Evolutionary conservation across 53 echinoderm and acorn worm genomes (phyloP), one percentile per base, ranked within the genome.

Genomic region (Hippasteria phrygiana): DNA sequence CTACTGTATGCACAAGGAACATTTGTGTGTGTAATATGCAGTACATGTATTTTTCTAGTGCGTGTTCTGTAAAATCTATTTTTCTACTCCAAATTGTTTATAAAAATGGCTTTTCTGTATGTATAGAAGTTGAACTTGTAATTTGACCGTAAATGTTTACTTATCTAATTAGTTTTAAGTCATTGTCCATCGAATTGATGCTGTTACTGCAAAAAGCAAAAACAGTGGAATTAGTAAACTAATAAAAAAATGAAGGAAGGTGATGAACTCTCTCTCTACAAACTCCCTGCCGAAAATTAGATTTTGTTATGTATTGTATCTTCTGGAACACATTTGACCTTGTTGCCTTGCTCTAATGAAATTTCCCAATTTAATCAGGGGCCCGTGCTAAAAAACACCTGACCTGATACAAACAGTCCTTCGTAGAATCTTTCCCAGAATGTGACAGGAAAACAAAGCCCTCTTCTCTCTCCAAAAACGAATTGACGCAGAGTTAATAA

Each of bases 321-420:
- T 3, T 24, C 40, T 24, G 54, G 34, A 34, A 28, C 10, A 20
- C 48, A 14, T 50, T 48, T 33, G 76, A 51, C 76, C 76, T 75
- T 32, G 13, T 48, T 76, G 32, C 76, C 50, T 50, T 27, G 10
- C 28, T 2, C 38, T 78, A 78, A 78, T 78, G 36, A 59, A 9
- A 27, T 62, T 78, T 78, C 12, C 38, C 40, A 78, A 78, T 78
- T 55, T 59, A 59, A 78, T 78, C 28, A 59, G n/a, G n/a, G 59
- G 29, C 45, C 42, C 42, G 16, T 43, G 74, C 45, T 76, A 0
- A 32, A 50, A 59, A 59, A 24, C 59, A 18, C 33, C 36, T 28
- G 47, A 26, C 50, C 50, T 51, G n/a, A n/a, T 43, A 74, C 74
- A 74, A 18, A 76, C 70, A 69, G 16, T 20, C 18, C 31, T 18